Evolutionary conservation across 2,113 vertebrate genomes (phyloP).

Genomic region (Agelaius tricolor): DNA sequence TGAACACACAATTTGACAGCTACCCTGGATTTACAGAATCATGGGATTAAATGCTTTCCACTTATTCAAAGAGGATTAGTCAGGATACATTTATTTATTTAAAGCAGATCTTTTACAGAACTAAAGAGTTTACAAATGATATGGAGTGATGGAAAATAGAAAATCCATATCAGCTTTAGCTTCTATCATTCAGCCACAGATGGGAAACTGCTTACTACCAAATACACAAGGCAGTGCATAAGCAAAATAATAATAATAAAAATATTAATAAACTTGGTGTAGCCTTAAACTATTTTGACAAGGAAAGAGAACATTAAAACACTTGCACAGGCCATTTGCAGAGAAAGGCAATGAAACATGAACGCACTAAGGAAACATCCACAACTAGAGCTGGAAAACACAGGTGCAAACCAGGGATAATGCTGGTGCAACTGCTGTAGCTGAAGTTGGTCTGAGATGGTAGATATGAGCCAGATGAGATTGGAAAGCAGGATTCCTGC

Average conservation of each 20-base stretch:
- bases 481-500: background rate
- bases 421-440: background rate
- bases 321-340: background rate
- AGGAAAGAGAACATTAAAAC: background rate
- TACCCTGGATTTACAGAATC: conserved; percentile 70
- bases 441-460: background rate
- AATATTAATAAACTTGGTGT: background rate
- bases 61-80: conserved; percentile 76
- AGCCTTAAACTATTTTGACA: background rate
- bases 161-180: conserved; percentile 69
- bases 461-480: background rate
- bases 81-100: conserved; percentile 75
- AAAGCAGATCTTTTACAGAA: conserved; percentile 75
- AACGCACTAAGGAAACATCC: background rate
- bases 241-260: conserved; percentile 37
- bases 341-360: background rate
- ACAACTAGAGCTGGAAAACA: background rate
- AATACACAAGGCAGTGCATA: conserved; percentile 31
- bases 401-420: background rate
- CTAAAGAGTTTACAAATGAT: conserved; percentile 71
- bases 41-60: conserved; percentile 74
- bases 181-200: conserved; percentile 69
- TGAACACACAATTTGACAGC: conserved; percentile 74
- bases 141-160: conserved; percentile 65
- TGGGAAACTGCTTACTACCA: conserved; percentile 57